These are phyloP conservation scores for Leontocebus nigricollis DNA, from an alignment of 2,797 vertebrate species.

Conservation along the genomic window DNA sequence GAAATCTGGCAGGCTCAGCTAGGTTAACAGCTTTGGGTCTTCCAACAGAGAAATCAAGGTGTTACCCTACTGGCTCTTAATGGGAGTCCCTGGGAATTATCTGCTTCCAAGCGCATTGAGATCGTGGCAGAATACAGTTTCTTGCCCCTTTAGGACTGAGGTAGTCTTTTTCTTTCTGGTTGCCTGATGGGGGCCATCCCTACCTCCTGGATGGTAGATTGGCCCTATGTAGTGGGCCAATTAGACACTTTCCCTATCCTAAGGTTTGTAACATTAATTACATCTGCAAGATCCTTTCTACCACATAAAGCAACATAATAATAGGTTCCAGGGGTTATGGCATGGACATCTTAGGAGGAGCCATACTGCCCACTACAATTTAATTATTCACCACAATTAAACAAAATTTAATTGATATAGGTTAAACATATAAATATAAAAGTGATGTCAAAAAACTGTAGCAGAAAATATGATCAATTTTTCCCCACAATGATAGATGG, in stretches of 20 bases:
- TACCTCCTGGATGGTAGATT: not conserved
- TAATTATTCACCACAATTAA: not conserved
- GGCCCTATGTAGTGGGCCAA: not conserved
- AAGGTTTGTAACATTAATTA: not conserved
- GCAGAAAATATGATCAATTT: not conserved
- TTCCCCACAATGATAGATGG: not conserved
- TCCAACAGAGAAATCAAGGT: not conserved
- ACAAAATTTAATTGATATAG: not conserved
- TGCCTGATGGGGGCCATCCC: not conserved
- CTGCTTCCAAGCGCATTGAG: not conserved
- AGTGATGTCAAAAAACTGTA: not conserved
- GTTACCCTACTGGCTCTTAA: not conserved
- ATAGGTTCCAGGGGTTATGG: not conserved
- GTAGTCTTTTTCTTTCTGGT: not conserved
- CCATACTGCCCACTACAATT: not conserved
- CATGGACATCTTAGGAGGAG: not conserved
- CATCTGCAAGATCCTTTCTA: not conserved
- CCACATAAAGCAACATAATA: not conserved
- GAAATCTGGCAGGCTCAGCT: not conserved
- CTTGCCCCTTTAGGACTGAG: not conserved
- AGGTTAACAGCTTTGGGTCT: not conserved
- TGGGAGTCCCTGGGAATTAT: not conserved
- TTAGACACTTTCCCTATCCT: not conserved
- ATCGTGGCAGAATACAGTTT: not conserved
- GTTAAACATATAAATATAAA: not conserved